Base-by-base conservation (phyloP, 2,113 vertebrate genomes). In the Alectura lathami region DNA sequence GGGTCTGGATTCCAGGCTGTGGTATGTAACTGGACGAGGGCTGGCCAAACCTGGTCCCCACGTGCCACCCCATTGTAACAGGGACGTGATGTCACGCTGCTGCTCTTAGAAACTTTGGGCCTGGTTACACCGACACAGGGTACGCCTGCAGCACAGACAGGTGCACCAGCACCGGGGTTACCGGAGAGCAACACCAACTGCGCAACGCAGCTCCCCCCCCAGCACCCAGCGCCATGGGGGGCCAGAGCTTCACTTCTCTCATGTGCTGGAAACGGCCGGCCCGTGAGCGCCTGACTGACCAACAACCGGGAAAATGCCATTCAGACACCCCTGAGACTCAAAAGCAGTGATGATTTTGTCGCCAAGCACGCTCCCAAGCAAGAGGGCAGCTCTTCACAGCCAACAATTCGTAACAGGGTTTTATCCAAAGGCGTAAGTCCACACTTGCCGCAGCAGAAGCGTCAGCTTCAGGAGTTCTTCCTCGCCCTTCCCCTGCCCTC, bases 401-500 rank as follows among this genome's bases (percentile, higher is more conserved):
- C 15, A 11, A 69, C 53, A 92, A 27, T 4, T 17, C 21, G 40
- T 6, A 40, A 64, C 62, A 90, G 8, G 24, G 10, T 67, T 53
- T 68, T 15, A 74, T 38, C 47, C 59, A 29, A 85, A 92, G 74
- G 69, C 29, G 59, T 45, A 64, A 81, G 83, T 12, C 36, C 40
- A 40, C 51, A 54, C 74, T 69, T 92, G 56, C 36, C 76, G 90
- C 42, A 30, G 56, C 43, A 81, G 24, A 93, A 92, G 23, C 30
- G 38, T 26, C 75, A 68, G 47, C 91, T 95, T 89, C 53, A 24
- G 48, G 27, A 82, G 77, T 34, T 94, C 69, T 94, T 91, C 73
- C 74, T 85, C 79, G 83, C 67, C 59, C 93, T 73, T 83, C 76
- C 85, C 66, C 50, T 83, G 86, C 91, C 86, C 95, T 96, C 95